Percentiles rank a stretch among this genome's conserved stretches.
phyloP scores from a whole-genome alignment of 2,113 vertebrate species.

The Onychostoma macrolepis region DNA sequence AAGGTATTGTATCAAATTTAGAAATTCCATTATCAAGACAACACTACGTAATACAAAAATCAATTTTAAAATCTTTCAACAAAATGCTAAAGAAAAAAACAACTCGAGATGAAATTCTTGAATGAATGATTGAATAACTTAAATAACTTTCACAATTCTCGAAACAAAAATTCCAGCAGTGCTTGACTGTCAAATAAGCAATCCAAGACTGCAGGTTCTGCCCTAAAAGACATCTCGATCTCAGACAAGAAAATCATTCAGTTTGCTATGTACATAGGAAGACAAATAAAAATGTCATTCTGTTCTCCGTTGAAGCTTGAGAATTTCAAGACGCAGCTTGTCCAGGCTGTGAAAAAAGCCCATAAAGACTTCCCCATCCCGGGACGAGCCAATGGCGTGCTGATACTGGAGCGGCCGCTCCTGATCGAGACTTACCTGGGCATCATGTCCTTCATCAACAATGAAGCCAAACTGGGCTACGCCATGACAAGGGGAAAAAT shows the following conservation, averaged over 20 bases:
- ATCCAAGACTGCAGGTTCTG: background rate
- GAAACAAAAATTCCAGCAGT: background rate
- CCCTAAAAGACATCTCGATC: background rate
- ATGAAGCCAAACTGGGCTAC: conserved; percentile 95
- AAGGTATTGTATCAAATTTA: background rate
- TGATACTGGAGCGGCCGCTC: conserved; percentile 90
- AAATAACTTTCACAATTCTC: background rate
- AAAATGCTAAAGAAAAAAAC: background rate
- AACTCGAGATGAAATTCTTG: background rate
- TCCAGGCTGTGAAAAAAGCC: conserved; percentile 93
- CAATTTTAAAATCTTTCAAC: background rate
- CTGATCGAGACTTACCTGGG: conserved; percentile 97
- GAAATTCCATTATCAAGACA: background rate
- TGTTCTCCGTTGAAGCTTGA: conserved; percentile 78
- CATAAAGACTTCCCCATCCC: conserved; percentile 84
- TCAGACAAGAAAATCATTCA: background rate
- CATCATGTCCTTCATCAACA: conserved; percentile 97
- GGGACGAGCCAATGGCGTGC: conserved; percentile 78
- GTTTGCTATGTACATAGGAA: background rate
- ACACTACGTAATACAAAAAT: background rate
- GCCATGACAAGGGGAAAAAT: conserved; percentile 96
- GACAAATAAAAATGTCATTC: background rate
- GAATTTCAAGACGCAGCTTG: conserved; percentile 87
- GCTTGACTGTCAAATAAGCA: background rate
- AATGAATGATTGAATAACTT: too few species aligned